Evolutionary conservation across 1,140 invertebrate species (phyloP).

Genomic region (Calliphora vicina): DNA sequence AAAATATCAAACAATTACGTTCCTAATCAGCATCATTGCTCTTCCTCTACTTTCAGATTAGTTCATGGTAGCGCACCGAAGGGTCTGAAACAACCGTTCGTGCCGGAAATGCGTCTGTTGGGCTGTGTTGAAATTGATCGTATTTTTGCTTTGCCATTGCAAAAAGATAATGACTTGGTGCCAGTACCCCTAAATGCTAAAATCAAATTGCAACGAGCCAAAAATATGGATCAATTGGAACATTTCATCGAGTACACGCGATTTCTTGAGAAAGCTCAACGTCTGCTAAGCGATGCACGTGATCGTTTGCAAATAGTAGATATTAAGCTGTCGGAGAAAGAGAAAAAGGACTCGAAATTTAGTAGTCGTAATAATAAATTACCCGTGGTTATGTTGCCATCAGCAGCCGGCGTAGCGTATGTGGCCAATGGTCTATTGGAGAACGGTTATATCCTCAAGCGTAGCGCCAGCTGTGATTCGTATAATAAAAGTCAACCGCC

Average conservation of each 20-base stretch:
- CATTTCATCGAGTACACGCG: slow-evolving; percentile 81
- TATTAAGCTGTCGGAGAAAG: slow-evolving; percentile 75
- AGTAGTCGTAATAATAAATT: slow-evolving; percentile 54
- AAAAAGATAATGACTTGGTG: slow-evolving; percentile 80
- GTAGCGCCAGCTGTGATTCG: slow-evolving; percentile 76
- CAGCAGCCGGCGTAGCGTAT: slow-evolving; percentile 54
- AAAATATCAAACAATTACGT: too few species aligned
- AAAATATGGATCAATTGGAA: slow-evolving; percentile 83
- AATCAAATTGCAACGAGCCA: slow-evolving; percentile 82
- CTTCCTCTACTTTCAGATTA: slow-evolving; percentile 65
- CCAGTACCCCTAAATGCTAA: slow-evolving; percentile 85
- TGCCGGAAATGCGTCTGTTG: slow-evolving; percentile 83
- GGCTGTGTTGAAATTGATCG: slow-evolving; percentile 84
- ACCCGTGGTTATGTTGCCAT: slow-evolving; percentile 63
- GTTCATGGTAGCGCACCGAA: slow-evolving; percentile 86
- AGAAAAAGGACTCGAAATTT: slow-evolving; percentile 63
- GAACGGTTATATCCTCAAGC: slow-evolving; percentile 69
- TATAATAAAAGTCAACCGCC: slow-evolving; percentile 56
- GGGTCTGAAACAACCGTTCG: slow-evolving; percentile 81
- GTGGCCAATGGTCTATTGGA: slow-evolving; percentile 47
- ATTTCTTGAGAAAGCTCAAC: slow-evolving; percentile 80
- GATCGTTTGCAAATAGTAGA: slow-evolving; percentile 84
- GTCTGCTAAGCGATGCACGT: slow-evolving; percentile 81
- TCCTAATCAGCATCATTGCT: too few species aligned
- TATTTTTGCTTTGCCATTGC: slow-evolving; percentile 83